Conservation (phyloP, 2,888 invertebrate species). For the Macrosoma leucophasiata region DNA sequence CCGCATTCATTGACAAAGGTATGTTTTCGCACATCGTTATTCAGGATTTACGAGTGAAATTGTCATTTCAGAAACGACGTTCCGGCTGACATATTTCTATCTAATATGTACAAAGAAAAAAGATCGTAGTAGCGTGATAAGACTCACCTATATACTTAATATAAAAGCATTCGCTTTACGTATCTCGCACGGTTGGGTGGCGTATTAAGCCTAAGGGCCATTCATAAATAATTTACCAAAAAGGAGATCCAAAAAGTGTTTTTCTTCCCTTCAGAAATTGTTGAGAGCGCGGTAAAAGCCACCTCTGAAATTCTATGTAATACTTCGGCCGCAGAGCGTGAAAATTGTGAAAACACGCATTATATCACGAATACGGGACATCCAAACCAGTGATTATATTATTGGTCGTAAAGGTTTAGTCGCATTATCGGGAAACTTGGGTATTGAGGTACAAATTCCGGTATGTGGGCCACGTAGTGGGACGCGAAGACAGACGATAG, state of each 20-base stretch:
- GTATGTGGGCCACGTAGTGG: no score
- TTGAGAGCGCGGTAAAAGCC: slow-evolving; percentile 46
- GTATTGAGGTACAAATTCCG: no score
- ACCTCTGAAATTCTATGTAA: slow-evolving; percentile 32
- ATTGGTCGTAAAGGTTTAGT: no score
- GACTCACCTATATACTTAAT: slow-evolving; percentile 31
- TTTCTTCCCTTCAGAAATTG: slow-evolving; percentile 46
- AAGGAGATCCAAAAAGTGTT: slow-evolving; percentile 43
- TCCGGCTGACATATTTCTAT: slow-evolving; percentile 45
- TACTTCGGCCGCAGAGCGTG: slow-evolving; percentile 31
- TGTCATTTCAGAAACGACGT: slow-evolving; percentile 54
- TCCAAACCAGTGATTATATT: no score
- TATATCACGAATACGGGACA: no score
- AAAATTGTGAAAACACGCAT: no score
- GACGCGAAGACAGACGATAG: no score
- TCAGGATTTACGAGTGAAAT: slow-evolving; percentile 46
- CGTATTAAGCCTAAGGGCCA: slow-evolving; percentile 48
- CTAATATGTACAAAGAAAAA: slow-evolving; percentile 66
- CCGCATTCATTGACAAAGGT: slow-evolving; percentile 23
- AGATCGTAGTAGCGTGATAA: slow-evolving; percentile 44
- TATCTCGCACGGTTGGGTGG: slow-evolving; percentile 45
- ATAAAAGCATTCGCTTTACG: slow-evolving; percentile 50
- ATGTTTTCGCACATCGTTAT: slow-evolving; percentile 42
- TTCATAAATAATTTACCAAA: slow-evolving; percentile 66
- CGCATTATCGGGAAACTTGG: no score